phyloP scores from a whole-genome alignment of 2,888 invertebrate species.

The Glaucopsyche alexis region DNA sequence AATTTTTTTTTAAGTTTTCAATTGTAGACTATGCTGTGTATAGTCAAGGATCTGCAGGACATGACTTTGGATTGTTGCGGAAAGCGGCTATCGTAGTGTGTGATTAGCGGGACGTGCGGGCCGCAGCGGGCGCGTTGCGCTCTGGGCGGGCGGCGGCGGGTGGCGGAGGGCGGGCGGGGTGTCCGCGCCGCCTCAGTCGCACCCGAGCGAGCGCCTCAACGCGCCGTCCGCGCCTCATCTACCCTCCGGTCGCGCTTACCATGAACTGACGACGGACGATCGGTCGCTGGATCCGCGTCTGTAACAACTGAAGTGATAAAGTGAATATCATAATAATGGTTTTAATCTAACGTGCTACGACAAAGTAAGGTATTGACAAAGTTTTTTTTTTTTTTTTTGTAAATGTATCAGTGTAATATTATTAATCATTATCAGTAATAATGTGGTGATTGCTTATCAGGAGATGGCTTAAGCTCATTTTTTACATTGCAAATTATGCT shows the following conservation, averaged over 20 bases:
- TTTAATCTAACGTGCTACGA: slow-evolving; percentile 30
- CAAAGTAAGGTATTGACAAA: slow-evolving; percentile 26
- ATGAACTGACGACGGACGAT: slow-evolving; percentile 34
- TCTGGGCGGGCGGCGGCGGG: slow-evolving; percentile 29
- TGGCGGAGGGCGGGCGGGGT: slow-evolving; percentile 29
- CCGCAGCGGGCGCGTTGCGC: slow-evolving; percentile 32
- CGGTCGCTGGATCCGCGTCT: slow-evolving; percentile 20
- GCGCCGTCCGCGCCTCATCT: slow-evolving; percentile 35
- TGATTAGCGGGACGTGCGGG: slow-evolving; percentile 25
- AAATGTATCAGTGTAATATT: background rate
- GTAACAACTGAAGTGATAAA: slow-evolving; percentile 32
- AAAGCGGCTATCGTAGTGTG: slow-evolving; percentile 29
- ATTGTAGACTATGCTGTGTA: background rate
- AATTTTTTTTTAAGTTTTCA: too few species aligned
- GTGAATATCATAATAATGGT: slow-evolving; percentile 35
- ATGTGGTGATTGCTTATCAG: background rate
- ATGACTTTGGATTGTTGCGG: slow-evolving; percentile 27
- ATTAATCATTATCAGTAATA: background rate
- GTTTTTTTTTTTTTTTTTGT: slow-evolving; percentile 17
- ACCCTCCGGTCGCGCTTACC: slow-evolving; percentile 32
- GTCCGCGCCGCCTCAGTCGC: slow-evolving; percentile 36
- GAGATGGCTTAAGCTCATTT: background rate
- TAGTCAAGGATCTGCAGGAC: slow-evolving; percentile 7
- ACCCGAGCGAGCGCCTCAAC: slow-evolving; percentile 35
- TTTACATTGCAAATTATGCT: background rate